These are phyloP conservation scores for Archilochus colubris DNA, from an alignment of 2,113 vertebrate species.

Conservation along the genomic window DNA sequence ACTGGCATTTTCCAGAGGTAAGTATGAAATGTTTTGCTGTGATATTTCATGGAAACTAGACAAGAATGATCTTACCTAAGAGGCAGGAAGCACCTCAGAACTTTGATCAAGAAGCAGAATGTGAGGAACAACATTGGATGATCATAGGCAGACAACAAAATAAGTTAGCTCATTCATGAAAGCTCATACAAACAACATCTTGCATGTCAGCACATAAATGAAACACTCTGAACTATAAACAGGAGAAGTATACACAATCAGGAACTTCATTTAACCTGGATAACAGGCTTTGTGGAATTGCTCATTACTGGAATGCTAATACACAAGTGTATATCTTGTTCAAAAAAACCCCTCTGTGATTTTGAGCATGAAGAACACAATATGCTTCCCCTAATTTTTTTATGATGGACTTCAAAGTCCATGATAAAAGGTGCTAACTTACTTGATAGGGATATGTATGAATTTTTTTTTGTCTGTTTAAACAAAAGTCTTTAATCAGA, in stretches of 20 bases:
- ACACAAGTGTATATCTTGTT: background rate
- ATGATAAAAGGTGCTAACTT: background rate
- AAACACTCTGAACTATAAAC: background rate
- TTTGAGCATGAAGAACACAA: background rate
- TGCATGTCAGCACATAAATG: background rate
- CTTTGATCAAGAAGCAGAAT: background rate
- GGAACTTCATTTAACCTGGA: background rate
- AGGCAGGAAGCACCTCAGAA: background rate
- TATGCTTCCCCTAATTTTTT: background rate
- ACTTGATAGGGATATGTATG: background rate
- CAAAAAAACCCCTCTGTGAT: background rate
- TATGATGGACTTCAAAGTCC: background rate
- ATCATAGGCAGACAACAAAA: background rate
- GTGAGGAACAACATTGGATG: background rate
- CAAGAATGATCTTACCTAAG: background rate
- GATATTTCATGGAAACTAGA: background rate
- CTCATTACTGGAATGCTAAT: background rate
- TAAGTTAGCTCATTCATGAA: background rate
- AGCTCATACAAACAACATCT: background rate
- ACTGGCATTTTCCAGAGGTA: background rate
- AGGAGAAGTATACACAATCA: background rate
- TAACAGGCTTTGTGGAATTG: background rate
- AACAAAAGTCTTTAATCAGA: background rate
- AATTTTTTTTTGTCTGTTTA: background rate
- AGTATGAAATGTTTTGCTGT: background rate